Evolutionary conservation across 2,797 vertebrate genomes (phyloP).

Genomic region (Danio jaintianensis): DNA sequence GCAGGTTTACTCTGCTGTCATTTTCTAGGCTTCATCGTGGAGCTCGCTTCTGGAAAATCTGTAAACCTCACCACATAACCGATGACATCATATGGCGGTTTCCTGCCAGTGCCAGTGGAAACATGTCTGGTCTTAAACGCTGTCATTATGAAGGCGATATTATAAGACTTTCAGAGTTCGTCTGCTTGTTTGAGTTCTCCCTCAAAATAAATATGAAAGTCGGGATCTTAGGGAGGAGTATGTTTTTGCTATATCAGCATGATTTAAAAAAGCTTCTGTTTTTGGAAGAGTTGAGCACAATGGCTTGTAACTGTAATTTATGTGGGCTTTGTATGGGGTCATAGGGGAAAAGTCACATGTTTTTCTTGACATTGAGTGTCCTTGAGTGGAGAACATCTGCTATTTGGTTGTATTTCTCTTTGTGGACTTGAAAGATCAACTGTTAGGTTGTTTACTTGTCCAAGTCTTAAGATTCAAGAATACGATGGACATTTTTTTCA

Average conservation of each 20-base stretch:
- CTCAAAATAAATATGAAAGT: slow-evolving; percentile 20
- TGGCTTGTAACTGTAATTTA: slow-evolving; percentile 13
- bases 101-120: slow-evolving; percentile 47
- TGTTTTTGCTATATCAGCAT: background rate
- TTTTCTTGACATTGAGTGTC: slow-evolving; percentile 10
- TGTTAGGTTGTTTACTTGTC: slow-evolving; percentile 6
- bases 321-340: slow-evolving; percentile 6
- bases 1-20: slow-evolving; percentile 30
- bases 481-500: background rate
- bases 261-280: background rate
- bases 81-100: slow-evolving; percentile 36
- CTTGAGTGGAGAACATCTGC: slow-evolving; percentile 11
- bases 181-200: slow-evolving; percentile 12
- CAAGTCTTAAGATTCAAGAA: background rate
- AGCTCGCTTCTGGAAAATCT: slow-evolving; percentile 52
- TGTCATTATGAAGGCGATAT: slow-evolving; percentile 36
- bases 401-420: slow-evolving; percentile 7
- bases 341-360: slow-evolving; percentile 1
- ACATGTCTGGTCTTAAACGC: slow-evolving; percentile 44
- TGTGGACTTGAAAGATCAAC: slow-evolving; percentile 28
- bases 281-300: background rate
- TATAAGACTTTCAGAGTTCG: slow-evolving; percentile 31
- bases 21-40: slow-evolving; percentile 21
- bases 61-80: slow-evolving; percentile 37
- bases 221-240: background rate